These are phyloP conservation scores for Misgurnus anguillicaudatus DNA, from an alignment of 2,113 vertebrate genomes.

Conservation along the genomic window DNA sequence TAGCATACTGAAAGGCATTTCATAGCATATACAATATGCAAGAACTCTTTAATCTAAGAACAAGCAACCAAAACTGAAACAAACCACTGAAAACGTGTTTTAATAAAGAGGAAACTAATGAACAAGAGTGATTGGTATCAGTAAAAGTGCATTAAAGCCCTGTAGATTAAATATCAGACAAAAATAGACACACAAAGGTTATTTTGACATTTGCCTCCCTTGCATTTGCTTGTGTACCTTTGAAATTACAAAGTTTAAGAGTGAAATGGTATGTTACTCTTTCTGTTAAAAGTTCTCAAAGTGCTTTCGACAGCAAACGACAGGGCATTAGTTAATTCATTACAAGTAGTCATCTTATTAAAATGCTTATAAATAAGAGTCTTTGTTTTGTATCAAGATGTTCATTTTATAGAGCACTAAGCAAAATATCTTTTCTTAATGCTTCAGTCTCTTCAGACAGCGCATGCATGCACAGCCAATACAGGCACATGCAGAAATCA, in stretches of 20 bases:
- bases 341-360: constrained; percentile 68
- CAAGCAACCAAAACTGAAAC: constrained; percentile 9
- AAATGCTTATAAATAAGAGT: constrained; percentile 71
- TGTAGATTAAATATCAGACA: constrained; percentile 64
- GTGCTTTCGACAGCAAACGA: constrained; percentile 71
- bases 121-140: constrained; percentile 15
- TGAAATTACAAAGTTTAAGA: constrained; percentile 4
- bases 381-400: constrained; percentile 40
- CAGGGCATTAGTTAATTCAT: constrained; percentile 41
- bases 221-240: constrained; percentile 15
- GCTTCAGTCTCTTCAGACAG: not conserved
- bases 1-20: constrained; percentile 15
- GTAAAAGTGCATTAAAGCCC: constrained; percentile 69
- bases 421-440: constrained; percentile 1
- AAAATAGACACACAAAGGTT: constrained; percentile 30
- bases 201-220: constrained; percentile 43
- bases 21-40: constrained; percentile 12
- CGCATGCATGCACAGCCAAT: not conserved
- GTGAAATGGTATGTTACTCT: constrained; percentile 40
- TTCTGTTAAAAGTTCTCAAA: constrained; percentile 62
- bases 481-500: not conserved
- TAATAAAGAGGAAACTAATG: not conserved
- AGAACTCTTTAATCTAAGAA: constrained; percentile 17
- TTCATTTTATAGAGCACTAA: constrained; percentile 40
- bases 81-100: constrained; percentile 16